Base-by-base conservation (phyloP, 2,888 invertebrate genomes). In the Eupsilia transversa region DNA sequence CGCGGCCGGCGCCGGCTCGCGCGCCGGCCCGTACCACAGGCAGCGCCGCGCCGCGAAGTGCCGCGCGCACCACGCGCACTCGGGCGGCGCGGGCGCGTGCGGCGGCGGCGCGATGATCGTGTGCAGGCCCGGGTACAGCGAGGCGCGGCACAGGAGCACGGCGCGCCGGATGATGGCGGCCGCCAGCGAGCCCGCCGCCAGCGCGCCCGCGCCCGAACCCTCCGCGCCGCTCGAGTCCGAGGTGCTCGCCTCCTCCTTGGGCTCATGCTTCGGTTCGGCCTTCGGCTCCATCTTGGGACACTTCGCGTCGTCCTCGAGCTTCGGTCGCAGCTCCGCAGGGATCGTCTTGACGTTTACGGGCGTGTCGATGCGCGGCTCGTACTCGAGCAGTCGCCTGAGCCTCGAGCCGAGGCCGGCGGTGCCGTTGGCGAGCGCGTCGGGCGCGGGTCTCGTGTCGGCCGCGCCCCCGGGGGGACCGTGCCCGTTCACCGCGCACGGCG, bases 71-170 rank as follows among this genome's bases (percentile, higher is more conserved):
- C 94, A 94, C 73, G 90, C 90, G 92, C 94, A 94, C 84, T 90
- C 91, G 77, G 90, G 83, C 74, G 66, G 72, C 79, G 82, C 54
- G 69, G 33, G 68, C 67, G 61, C 54, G 65, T 49, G 60, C 54
- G 83, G 89, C 83, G 88, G 90, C 89, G 87, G 96, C 89, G 96
- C 96, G 74, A 97, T 95, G 90, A 97, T 97, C 83, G 97, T 97
- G 93, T 97, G 97, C 91, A 97, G 93, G 52, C 97, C 97, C 43
- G 97, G 96, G 95, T 97, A 97, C 76, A 96, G 94, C 89, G 92
- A 91, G 57, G 92, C 94, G 91, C 95, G 95, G 88, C 95, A 96
- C 90, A 95, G 89, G 81, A 95, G 91, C 91, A 95, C 92, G 80
- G 96, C 96, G 90, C 96, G 96, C 87, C 94, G 94, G 89, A 95